Percentiles rank a stretch among this genome's conserved stretches.
These are phyloP conservation scores for Lacerta viridis DNA, from an alignment of 2,797 vertebrate genomes.

Conservation along the genomic window DNA sequence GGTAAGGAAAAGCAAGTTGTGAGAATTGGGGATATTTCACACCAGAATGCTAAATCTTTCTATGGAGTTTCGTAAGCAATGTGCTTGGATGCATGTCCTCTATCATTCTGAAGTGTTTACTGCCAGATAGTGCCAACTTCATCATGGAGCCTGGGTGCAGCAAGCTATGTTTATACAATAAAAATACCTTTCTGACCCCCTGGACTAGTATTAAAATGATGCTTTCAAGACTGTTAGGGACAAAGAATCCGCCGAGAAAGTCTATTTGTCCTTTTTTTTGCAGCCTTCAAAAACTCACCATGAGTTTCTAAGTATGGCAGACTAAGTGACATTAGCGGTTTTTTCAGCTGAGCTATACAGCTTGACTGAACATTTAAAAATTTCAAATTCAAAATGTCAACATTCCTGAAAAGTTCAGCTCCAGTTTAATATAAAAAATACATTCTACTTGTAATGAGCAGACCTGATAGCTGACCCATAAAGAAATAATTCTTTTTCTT, in stretches of 20 bases:
- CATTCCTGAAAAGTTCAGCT: constrained; percentile 42
- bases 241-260: constrained; percentile 37
- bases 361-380: constrained; percentile 29
- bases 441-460: constrained; percentile 30
- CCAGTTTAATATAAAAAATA: constrained; percentile 40
- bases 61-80: neutral
- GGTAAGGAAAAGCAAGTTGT: neutral
- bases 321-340: constrained; percentile 20
- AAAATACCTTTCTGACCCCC: constrained; percentile 10
- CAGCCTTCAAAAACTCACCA: constrained; percentile 49
- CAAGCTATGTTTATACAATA: neutral
- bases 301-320: constrained; percentile 49
- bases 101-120: neutral
- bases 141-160: neutral
- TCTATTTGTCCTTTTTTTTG: constrained; percentile 49
- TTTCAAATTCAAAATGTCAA: constrained; percentile 47
- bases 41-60: neutral
- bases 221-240: constrained; percentile 55
- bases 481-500: constrained; percentile 40
- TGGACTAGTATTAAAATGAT: constrained; percentile 4
- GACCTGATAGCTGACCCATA: constrained; percentile 30
- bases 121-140: neutral
- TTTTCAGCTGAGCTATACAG: constrained; percentile 13
- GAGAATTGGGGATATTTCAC: neutral
- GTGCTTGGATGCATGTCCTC: too few species aligned